phyloP scores from a whole-genome alignment of 1,140 invertebrate genomes.

The Sitodiplosis mosellana region DNA sequence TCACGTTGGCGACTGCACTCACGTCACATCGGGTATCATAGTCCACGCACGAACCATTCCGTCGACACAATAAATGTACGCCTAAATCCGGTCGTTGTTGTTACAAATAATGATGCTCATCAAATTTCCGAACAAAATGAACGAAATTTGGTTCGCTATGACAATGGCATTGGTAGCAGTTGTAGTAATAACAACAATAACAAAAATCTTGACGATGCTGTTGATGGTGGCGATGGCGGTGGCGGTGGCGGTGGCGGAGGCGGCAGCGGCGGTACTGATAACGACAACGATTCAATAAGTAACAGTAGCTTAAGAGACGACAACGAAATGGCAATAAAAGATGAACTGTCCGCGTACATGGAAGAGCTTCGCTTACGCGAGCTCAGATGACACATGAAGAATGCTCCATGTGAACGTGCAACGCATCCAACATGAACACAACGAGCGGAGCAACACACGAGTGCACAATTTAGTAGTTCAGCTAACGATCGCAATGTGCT shows the following conservation, averaged over 20 bases:
- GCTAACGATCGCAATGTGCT: too few species aligned
- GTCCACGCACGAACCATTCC: neutral
- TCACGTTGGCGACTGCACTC: neutral
- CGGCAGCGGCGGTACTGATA: neutral
- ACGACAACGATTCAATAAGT: conserved; percentile 12
- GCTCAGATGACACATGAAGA: neutral
- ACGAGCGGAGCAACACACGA: too few species aligned
- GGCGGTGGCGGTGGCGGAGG: neutral
- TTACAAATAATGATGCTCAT: neutral
- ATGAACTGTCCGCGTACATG: conserved; percentile 26
- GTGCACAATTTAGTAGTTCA: too few species aligned
- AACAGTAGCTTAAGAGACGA: conserved; percentile 26
- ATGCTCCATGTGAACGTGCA: neutral
- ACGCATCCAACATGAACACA: too few species aligned
- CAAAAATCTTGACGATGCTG: neutral
- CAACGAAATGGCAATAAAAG: conserved; percentile 20
- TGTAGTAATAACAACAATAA: neutral
- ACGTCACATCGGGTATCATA: neutral
- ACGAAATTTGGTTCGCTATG: neutral
- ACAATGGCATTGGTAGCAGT: neutral
- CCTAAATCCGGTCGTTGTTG: neutral
- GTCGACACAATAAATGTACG: neutral
- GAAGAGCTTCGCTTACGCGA: conserved; percentile 15
- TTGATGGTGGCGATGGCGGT: neutral
- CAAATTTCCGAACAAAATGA: neutral